phyloP scores from a whole-genome alignment of 1,140 invertebrate species.

The Battus philenor region DNA sequence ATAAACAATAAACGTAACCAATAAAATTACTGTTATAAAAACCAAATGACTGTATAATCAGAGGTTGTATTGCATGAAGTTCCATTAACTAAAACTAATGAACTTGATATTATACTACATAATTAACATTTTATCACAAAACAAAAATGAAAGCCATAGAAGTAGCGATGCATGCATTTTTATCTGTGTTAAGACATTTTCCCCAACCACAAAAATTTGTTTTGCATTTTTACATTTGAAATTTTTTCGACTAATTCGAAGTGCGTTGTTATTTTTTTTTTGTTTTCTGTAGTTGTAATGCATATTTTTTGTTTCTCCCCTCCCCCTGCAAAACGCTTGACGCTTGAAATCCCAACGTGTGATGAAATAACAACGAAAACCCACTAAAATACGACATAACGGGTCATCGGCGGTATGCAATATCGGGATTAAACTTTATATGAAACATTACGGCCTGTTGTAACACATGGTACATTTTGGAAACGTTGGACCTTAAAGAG shows the following conservation, averaged over 20 bases:
- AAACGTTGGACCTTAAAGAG: conserved; percentile 52
- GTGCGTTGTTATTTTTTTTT: conserved; percentile 45
- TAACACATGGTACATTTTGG: conserved; percentile 22
- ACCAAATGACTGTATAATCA: no score
- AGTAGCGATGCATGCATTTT: conserved; percentile 56
- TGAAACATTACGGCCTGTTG: conserved; percentile 9
- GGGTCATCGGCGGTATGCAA: conserved; percentile 20
- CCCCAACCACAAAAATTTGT: conserved; percentile 62
- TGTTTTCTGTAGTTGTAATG: conserved; percentile 75
- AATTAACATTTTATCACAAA: conserved; percentile 16
- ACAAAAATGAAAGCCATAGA: conserved; percentile 61
- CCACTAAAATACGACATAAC: conserved; percentile 25
- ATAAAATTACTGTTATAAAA: no score
- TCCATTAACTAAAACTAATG: no score
- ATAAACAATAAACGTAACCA: no score
- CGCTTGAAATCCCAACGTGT: conserved; percentile 72
- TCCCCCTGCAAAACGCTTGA: conserved; percentile 68
- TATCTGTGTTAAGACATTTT: conserved; percentile 71
- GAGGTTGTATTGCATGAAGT: no score
- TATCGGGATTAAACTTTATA: conserved; percentile 15
- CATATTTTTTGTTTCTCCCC: conserved; percentile 73
- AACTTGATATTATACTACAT: no score
- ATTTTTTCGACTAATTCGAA: conserved; percentile 32
- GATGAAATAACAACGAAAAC: conserved; percentile 60
- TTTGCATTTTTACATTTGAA: conserved; percentile 27